Conservation (phyloP, 2,113 vertebrate species). For the Conger conger region DNA sequence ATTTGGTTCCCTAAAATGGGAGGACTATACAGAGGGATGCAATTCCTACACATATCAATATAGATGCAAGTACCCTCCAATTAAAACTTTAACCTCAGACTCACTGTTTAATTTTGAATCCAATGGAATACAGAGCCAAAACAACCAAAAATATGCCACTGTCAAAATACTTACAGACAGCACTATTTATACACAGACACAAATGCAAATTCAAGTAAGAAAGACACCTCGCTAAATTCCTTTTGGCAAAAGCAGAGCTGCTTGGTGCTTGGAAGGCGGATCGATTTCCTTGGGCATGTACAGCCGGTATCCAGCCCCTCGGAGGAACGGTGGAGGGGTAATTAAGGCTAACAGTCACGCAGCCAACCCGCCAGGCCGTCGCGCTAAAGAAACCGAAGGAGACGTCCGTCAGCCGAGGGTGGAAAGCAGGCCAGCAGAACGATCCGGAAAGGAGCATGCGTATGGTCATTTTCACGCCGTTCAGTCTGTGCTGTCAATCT, state of each 20-base stretch:
- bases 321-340: not conserved
- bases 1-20: too few relatives aligned
- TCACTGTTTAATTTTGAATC: too few relatives aligned
- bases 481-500: too few relatives aligned
- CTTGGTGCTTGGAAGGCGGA: not conserved
- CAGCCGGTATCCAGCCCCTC: not conserved
- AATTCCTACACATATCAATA: too few relatives aligned
- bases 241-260: not conserved
- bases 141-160: too few relatives aligned
- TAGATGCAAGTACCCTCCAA: too few relatives aligned
- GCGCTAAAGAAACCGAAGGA: not conserved
- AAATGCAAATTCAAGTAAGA: slow-evolving; percentile 6
- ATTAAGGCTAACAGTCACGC: slow-evolving; percentile 17
- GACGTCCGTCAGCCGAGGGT: not conserved
- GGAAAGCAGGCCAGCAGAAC: not conserved
- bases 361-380: not conserved
- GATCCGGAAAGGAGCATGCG: not conserved
- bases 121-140: too few relatives aligned
- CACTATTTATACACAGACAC: too few relatives aligned
- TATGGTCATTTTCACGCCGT: too few relatives aligned
- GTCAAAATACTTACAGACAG: too few relatives aligned
- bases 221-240: not conserved
- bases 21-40: too few relatives aligned
- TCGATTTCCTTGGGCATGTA: slow-evolving; percentile 11
- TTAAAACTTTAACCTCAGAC: too few relatives aligned